phyloP scores from a whole-genome alignment of 2,888 invertebrate genomes.

The Drosophila merina region DNA sequence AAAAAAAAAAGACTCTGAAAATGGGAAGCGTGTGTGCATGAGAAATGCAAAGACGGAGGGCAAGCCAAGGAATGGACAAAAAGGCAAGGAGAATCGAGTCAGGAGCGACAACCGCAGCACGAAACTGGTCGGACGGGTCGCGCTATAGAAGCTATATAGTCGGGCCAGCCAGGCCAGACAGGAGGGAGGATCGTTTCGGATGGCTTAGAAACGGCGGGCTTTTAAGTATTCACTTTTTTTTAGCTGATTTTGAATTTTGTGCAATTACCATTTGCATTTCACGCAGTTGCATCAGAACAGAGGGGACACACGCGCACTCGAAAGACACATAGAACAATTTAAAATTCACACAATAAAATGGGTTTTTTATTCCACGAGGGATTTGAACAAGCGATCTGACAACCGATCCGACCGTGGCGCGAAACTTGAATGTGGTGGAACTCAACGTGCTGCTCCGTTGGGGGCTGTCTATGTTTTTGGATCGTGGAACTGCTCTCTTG shows the following conservation, averaged over 20 bases:
- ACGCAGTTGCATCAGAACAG: conserved; percentile 30
- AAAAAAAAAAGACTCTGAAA: conserved; percentile 8
- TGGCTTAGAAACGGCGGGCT: conserved; percentile 16
- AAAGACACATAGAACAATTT: conserved; percentile 44
- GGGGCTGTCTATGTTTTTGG: neutral
- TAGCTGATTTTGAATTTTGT: conserved; percentile 46
- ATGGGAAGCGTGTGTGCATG: conserved; percentile 59
- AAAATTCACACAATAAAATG: conserved; percentile 52
- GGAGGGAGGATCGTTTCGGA: conserved; percentile 37
- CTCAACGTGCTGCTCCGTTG: conserved; percentile 1
- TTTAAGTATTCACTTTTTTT: conserved; percentile 46
- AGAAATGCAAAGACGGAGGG: conserved; percentile 65
- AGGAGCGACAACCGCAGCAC: conserved; percentile 44
- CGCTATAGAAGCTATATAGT: conserved; percentile 45
- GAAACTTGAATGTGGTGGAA: conserved; percentile 49
- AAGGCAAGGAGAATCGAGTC: conserved; percentile 33
- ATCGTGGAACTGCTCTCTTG: neutral
- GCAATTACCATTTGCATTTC: conserved; percentile 69
- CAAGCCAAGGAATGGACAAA: conserved; percentile 16
- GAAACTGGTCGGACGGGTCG: conserved; percentile 82
- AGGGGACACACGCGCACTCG: conserved; percentile 43
- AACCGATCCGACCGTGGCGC: conserved; percentile 56
- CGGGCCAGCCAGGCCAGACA: conserved; percentile 29
- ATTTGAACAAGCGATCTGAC: conserved; percentile 21
- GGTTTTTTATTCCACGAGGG: conserved; percentile 11